phyloP scores from a whole-genome alignment of 2,797 vertebrate genomes.

The Hydrolagus colliei region DNA sequence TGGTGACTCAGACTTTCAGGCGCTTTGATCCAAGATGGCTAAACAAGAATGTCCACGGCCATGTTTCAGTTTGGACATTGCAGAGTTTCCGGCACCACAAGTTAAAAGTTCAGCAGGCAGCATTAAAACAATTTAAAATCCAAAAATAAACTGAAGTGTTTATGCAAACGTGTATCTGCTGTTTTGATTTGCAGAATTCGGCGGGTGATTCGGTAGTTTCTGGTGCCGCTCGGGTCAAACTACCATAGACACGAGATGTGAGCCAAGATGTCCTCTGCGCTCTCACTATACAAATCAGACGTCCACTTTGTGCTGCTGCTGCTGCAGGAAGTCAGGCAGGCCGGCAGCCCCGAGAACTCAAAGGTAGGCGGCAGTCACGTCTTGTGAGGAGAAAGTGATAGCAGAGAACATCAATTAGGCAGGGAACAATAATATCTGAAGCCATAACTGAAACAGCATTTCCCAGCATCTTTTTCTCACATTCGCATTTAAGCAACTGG shows the following conservation, averaged over 20 bases:
- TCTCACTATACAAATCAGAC: constrained; percentile 23
- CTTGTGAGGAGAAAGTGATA: constrained; percentile 1
- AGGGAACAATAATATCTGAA: not conserved
- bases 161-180: constrained; percentile 20
- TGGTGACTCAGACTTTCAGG: no score
- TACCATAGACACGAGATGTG: constrained; percentile 20
- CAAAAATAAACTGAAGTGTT: not conserved
- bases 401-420: not conserved
- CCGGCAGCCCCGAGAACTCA: not conserved
- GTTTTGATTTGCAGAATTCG: constrained; percentile 25
- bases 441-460: not conserved
- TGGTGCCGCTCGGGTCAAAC: constrained; percentile 19
- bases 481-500: not conserved
- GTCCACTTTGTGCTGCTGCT: constrained; percentile 15
- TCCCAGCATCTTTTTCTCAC: not conserved
- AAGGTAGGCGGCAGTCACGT: constrained; percentile 25
- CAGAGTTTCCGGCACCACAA: not conserved
- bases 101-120: not conserved
- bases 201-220: not conserved
- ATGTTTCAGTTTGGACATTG: not conserved
- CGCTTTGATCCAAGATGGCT: no score
- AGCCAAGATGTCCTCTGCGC: constrained; percentile 3
- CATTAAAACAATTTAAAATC: constrained; percentile 7
- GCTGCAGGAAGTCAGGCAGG: constrained; percentile 21
- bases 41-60: no score